These are phyloP conservation scores for Valencia hispanica DNA, from an alignment of 2,797 vertebrate genomes.

Conservation along the genomic window DNA sequence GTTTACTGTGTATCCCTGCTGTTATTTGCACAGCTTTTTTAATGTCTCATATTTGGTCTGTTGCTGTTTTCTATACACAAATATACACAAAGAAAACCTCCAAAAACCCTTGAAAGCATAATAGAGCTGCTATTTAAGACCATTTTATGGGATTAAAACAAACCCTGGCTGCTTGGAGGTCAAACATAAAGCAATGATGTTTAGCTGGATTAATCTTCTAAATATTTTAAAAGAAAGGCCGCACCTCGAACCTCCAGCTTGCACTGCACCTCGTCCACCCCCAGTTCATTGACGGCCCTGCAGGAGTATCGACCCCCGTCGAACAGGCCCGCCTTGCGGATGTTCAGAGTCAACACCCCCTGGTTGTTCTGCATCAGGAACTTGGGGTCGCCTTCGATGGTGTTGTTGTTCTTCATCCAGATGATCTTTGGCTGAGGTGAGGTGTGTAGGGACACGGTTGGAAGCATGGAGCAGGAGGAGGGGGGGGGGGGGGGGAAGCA, in stretches of 20 bases:
- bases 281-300: slow-evolving; percentile 89
- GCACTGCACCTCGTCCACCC: slow-evolving; percentile 87
- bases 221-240: not conserved
- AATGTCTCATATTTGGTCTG: too few relatives aligned
- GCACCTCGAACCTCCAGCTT: slow-evolving; percentile 89
- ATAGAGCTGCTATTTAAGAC: too few relatives aligned
- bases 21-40: too few relatives aligned
- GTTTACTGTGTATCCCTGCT: too few relatives aligned
- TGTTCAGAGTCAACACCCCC: slow-evolving; percentile 89
- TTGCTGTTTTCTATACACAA: too few relatives aligned
- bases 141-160: not conserved
- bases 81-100: not conserved
- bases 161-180: not conserved
- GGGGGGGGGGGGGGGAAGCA: slow-evolving; percentile 17
- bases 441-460: slow-evolving; percentile 19
- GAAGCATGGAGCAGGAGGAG: slow-evolving; percentile 20
- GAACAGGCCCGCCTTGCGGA: slow-evolving; percentile 89
- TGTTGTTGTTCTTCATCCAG: slow-evolving; percentile 93
- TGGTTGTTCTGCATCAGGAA: slow-evolving; percentile 90
- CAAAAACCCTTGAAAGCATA: not conserved
- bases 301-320: slow-evolving; percentile 91
- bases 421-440: slow-evolving; percentile 86
- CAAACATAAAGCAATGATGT: not conserved
- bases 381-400: slow-evolving; percentile 86
- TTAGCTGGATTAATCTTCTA: not conserved